Percentiles rank a stretch among this genome's conserved stretches.
These are phyloP conservation scores for Periophthalmus modestus DNA, from an alignment of 2,113 vertebrate species.

Conservation along the genomic window DNA sequence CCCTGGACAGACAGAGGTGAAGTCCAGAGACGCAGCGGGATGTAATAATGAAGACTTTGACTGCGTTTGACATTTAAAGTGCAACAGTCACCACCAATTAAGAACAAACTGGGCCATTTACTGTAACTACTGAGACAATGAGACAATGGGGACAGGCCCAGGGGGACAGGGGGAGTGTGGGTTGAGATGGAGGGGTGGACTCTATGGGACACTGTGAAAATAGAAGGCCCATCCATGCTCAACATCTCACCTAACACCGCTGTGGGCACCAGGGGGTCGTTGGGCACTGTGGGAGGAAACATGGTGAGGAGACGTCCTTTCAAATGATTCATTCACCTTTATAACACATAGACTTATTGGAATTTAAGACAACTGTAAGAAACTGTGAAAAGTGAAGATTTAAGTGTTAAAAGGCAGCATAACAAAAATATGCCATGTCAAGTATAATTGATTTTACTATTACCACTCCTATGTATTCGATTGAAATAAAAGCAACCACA, in stretches of 20 bases:
- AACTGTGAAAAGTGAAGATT: background rate
- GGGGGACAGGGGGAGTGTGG: slow-evolving; percentile 30
- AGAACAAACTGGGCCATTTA: slow-evolving; percentile 1
- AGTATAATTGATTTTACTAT: background rate
- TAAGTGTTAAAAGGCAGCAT: background rate
- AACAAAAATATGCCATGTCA: background rate
- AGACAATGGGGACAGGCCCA: slow-evolving; percentile 27
- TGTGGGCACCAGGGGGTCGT: slow-evolving; percentile 97
- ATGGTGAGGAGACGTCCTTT: slow-evolving; percentile 73
- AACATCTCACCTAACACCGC: slow-evolving; percentile 98
- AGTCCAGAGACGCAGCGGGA: slow-evolving; percentile 3
- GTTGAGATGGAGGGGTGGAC: slow-evolving; percentile 60
- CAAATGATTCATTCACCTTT: background rate
- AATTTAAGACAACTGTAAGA: background rate
- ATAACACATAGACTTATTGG: background rate
- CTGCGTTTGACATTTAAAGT: background rate
- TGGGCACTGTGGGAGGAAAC: slow-evolving; percentile 95
- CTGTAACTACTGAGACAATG: slow-evolving; percentile 8
- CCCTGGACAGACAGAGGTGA: slow-evolving; percentile 2
- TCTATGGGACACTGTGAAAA: slow-evolving; percentile 35
- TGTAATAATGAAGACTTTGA: slow-evolving; percentile 17
- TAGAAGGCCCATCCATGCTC: slow-evolving; percentile 34
- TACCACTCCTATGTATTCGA: no score
- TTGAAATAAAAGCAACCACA: no score
- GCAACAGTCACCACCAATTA: background rate